Percentiles rank a stretch among this genome's conserved stretches.
Conservation (phyloP, 2,797 vertebrate genomes). For the Megaceryle alcyon region DNA sequence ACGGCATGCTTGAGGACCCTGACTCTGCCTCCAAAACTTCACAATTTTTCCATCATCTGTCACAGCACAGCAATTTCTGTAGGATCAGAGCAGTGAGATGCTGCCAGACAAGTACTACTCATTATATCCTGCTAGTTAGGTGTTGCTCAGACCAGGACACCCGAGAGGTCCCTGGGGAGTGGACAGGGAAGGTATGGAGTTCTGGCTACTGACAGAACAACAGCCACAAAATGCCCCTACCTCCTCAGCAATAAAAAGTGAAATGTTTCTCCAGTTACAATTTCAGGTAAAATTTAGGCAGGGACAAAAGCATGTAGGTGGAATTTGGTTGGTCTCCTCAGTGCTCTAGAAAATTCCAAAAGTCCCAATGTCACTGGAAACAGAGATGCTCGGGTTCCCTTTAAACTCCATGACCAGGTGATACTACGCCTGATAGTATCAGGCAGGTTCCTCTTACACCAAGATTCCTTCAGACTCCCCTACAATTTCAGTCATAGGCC, state of each 20-base stretch:
- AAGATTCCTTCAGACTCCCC: neutral
- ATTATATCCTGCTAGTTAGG: neutral
- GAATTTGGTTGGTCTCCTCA: neutral
- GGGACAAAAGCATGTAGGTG: neutral
- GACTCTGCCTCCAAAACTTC: neutral
- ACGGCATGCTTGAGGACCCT: neutral
- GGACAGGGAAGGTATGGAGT: neutral
- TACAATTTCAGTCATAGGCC: accelerated
- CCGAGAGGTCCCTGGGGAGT: neutral
- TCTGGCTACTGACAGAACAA: neutral
- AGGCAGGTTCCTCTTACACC: neutral
- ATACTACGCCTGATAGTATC: neutral
- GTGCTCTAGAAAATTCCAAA: neutral
- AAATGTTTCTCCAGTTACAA: neutral
- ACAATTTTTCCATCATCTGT: neutral
- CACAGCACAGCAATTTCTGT: neutral
- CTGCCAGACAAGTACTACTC: neutral
- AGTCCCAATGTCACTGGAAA: neutral
- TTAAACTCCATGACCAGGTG: neutral
- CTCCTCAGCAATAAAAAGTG: neutral
- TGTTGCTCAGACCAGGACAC: neutral
- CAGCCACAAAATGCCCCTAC: neutral
- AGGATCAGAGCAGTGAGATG: neutral
- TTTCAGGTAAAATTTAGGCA: neutral
- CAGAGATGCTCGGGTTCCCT: accelerated